Evolutionary conservation across 2,888 invertebrate genomes (phyloP).

Genomic region (Lasioglossum malachurum): DNA sequence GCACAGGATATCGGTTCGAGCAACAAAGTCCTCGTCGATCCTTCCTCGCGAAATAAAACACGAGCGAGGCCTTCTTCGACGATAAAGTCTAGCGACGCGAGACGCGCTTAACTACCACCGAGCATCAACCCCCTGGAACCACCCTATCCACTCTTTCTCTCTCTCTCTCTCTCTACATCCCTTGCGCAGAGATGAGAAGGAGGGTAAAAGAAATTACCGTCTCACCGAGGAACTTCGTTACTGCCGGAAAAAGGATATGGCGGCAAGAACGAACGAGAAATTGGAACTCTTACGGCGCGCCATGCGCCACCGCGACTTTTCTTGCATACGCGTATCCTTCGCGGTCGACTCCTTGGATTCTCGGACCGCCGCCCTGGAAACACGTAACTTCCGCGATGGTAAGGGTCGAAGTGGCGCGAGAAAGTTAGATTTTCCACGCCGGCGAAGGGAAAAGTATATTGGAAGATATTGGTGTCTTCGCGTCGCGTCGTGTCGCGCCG

Average conservation of each 20-base stretch:
- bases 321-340: background rate
- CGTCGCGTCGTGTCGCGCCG: background rate
- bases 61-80: conserved; percentile 4
- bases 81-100: conserved; percentile 30
- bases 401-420: background rate
- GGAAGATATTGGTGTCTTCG: background rate
- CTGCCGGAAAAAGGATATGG: background rate
- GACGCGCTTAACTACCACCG: conserved; percentile 18
- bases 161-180: background rate
- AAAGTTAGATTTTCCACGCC: background rate
- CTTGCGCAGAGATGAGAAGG: background rate
- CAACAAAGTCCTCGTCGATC: background rate
- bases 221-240: conserved; percentile 4
- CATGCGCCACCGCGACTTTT: background rate
- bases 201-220: conserved; percentile 1
- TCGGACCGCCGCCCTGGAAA: background rate
- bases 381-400: background rate
- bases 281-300: conserved; percentile 2
- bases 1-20: background rate
- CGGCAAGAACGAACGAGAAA: background rate
- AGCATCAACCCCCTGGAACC: background rate
- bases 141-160: background rate
- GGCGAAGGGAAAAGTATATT: background rate
- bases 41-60: conserved; percentile 24
- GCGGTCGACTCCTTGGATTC: background rate